These are phyloP conservation scores for Gracilinanus agilis DNA, from an alignment of 2,113 vertebrate species.

Conservation along the genomic window DNA sequence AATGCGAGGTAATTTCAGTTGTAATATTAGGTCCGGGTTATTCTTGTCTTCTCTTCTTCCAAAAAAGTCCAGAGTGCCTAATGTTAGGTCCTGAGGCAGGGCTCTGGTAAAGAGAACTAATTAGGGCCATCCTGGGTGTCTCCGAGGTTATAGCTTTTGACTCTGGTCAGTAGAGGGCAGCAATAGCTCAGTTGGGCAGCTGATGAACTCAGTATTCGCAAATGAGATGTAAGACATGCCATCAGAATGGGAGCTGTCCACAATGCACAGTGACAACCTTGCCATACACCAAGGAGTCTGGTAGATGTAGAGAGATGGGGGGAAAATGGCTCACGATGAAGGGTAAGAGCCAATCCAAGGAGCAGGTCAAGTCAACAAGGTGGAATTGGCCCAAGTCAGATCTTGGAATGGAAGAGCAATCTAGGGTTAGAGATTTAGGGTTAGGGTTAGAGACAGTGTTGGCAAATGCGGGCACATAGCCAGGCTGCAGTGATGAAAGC, in stretches of 20 bases:
- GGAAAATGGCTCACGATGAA: background rate
- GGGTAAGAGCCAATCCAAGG: background rate
- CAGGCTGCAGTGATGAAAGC: background rate
- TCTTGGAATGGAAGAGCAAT: background rate
- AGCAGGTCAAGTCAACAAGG: background rate
- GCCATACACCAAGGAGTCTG: background rate
- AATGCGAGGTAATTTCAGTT: background rate
- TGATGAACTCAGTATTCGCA: background rate
- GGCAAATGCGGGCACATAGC: background rate
- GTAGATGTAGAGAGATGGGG: background rate
- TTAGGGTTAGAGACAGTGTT: background rate
- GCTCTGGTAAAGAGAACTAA: background rate
- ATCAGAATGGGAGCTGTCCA: background rate
- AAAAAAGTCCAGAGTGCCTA: background rate
- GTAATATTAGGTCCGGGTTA: background rate
- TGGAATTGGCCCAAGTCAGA: background rate
- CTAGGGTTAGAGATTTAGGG: background rate
- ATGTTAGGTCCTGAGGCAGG: background rate
- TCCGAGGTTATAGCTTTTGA: background rate
- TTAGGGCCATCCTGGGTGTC: background rate
- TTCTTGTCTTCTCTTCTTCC: conserved; percentile 26
- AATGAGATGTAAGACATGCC: background rate
- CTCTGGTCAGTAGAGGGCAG: background rate
- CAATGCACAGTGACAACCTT: background rate
- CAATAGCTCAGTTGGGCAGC: background rate